Evolutionary conservation across 2,888 invertebrate species (phyloP).

Genomic region (Conistra vaccinii): DNA sequence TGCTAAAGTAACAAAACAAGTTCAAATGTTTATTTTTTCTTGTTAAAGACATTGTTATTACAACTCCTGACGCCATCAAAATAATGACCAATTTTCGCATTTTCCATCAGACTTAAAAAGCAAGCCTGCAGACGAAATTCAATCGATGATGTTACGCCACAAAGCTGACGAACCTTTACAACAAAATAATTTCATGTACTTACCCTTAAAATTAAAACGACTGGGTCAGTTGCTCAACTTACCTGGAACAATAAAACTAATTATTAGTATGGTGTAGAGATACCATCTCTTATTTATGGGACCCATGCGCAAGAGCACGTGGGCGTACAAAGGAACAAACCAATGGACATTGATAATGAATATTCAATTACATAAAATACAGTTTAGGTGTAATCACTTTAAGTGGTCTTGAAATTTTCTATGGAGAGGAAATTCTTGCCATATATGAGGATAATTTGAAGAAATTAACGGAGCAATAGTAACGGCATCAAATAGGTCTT

Average conservation of each 20-base stretch:
- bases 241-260: constrained; percentile 86
- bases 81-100: background rate
- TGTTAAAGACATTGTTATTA: background rate
- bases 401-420: constrained; percentile 50
- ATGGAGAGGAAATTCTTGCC: constrained; percentile 49
- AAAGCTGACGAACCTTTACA: constrained; percentile 18
- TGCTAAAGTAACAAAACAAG: background rate
- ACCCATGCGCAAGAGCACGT: constrained; percentile 65
- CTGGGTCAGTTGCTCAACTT: constrained; percentile 74
- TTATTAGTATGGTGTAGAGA: constrained; percentile 72
- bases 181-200: constrained; percentile 43
- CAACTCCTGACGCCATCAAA: background rate
- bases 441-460: constrained; percentile 49
- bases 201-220: constrained; percentile 47
- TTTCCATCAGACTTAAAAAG: background rate
- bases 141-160: background rate
- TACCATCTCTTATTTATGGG: constrained; percentile 68
- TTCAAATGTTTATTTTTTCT: too few species aligned
- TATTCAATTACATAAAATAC: constrained; percentile 64
- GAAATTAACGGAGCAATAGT: constrained; percentile 43
- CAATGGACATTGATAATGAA: constrained; percentile 63
- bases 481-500: constrained; percentile 44
- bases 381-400: constrained; percentile 56
- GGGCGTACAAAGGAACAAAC: constrained; percentile 64
- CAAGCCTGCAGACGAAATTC: too few species aligned